Conservation (phyloP, 2,888 invertebrate genomes). For the Carabus problematicus region DNA sequence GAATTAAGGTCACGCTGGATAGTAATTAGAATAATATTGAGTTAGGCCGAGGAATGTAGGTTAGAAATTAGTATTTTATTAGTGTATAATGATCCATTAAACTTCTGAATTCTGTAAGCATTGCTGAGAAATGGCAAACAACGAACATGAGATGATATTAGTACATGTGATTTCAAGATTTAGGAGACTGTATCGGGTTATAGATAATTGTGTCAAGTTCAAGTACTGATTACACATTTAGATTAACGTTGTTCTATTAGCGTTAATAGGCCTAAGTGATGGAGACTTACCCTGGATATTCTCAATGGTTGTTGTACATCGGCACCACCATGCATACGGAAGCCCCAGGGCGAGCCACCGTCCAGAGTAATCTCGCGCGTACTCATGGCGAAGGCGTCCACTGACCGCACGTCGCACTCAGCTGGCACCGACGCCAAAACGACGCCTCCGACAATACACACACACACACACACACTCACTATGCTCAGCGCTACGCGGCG, state of each 20-base stretch:
- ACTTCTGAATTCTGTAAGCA: too few species aligned
- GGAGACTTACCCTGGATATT: conserved; percentile 76
- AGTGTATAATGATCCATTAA: too few species aligned
- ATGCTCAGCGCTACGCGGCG: conserved; percentile 1
- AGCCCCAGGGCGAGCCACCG: conserved; percentile 89
- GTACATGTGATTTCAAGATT: too few species aligned
- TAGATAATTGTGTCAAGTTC: neutral
- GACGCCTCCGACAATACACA: neutral
- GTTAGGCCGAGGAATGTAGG: too few species aligned
- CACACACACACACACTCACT: conserved; percentile 2
- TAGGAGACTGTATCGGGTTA: too few species aligned
- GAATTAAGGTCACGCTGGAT: too few species aligned
- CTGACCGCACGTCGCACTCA: neutral
- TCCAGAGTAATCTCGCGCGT: conserved; percentile 76
- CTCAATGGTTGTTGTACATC: conserved; percentile 80
- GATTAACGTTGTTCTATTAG: neutral
- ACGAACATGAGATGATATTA: too few species aligned
- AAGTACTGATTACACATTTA: neutral
- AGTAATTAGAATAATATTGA: too few species aligned
- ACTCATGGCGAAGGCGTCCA: conserved; percentile 63
- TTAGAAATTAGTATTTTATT: too few species aligned
- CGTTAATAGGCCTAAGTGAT: too few species aligned
- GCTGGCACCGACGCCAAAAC: conserved; percentile 1
- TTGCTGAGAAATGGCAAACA: too few species aligned
- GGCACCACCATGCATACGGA: conserved; percentile 85